Conservation (phyloP, 1,140 invertebrate genomes). For the Zaprionus africanus region DNA sequence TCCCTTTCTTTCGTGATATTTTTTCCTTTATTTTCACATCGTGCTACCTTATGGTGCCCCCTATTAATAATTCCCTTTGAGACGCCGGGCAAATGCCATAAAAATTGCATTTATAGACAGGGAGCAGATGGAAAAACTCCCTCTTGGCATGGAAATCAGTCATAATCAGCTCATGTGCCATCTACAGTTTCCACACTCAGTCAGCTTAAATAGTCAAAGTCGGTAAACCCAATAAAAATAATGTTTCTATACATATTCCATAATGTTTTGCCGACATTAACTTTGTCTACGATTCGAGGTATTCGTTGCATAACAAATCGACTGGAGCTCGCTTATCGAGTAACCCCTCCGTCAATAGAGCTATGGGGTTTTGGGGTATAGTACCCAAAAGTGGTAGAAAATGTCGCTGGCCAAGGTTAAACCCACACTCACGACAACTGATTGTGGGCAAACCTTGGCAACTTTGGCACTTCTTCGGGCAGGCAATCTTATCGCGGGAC, state of each 20-base stretch:
- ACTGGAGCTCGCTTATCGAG: conserved; percentile 32
- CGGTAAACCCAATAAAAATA: not conserved
- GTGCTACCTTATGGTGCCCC: not conserved
- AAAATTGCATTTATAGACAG: conserved; percentile 48
- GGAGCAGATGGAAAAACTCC: conserved; percentile 4
- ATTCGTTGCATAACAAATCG: conserved; percentile 40
- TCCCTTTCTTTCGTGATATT: conserved; percentile 10
- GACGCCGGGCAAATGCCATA: conserved; percentile 35
- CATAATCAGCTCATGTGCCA: not conserved
- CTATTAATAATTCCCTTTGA: conserved; percentile 18
- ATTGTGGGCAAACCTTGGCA: conserved; percentile 17
- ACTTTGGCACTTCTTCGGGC: conserved; percentile 45
- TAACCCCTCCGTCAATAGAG: conserved; percentile 10
- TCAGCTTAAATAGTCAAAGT: not conserved
- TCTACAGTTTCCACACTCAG: not conserved
- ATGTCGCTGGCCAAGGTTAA: conserved; percentile 53
- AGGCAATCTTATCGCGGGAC: conserved; percentile 64
- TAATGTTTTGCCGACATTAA: conserved; percentile 1
- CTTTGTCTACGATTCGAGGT: conserved; percentile 1
- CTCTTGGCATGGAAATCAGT: not conserved
- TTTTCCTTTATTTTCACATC: conserved; percentile 8
- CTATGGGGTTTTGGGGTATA: not conserved
- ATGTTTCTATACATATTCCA: conserved; percentile 3
- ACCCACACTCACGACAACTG: conserved; percentile 14
- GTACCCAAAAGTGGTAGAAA: conserved; percentile 9